phyloP scores from a whole-genome alignment of 2,797 vertebrate genomes.

The Scleropages formosus region DNA sequence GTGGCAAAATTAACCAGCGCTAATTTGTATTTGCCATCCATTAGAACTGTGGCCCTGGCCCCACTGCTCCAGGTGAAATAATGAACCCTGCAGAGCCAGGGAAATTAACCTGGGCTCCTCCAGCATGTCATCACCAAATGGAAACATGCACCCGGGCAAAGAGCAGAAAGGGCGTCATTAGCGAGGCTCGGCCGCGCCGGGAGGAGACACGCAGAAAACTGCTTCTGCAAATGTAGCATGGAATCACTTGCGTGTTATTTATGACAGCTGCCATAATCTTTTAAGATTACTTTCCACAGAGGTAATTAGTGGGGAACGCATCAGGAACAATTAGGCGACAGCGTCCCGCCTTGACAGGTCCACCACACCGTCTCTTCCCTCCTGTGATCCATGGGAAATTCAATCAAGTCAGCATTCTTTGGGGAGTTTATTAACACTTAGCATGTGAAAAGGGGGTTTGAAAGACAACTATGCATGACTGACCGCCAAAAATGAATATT shows the following conservation, averaged over 20 bases:
- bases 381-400: conserved; percentile 65
- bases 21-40: conserved; percentile 86
- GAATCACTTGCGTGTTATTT: conserved; percentile 64
- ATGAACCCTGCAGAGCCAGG: conserved; percentile 69
- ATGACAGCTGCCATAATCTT: conserved; percentile 75
- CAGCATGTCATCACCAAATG: conserved; percentile 77
- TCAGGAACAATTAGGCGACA: conserved; percentile 70
- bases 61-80: conserved; percentile 71
- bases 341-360: conserved; percentile 61
- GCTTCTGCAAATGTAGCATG: conserved; percentile 39
- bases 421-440: conserved; percentile 68
- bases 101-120: conserved; percentile 68
- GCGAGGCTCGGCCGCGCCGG: conserved; percentile 63
- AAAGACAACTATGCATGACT: conserved; percentile 43
- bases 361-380: conserved; percentile 53
- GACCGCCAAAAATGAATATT: conserved; percentile 45
- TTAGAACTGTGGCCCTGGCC: conserved; percentile 76
- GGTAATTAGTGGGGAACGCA: conserved; percentile 74
- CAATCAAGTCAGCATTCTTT: conserved; percentile 63
- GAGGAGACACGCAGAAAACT: conserved; percentile 56
- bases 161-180: conserved; percentile 75
- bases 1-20: conserved; percentile 79
- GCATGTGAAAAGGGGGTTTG: conserved; percentile 59
- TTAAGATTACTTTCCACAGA: conserved; percentile 74
- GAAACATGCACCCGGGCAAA: conserved; percentile 70